Conservation (phyloP, 2,113 vertebrate genomes). For the Pongo pygmaeus region DNA sequence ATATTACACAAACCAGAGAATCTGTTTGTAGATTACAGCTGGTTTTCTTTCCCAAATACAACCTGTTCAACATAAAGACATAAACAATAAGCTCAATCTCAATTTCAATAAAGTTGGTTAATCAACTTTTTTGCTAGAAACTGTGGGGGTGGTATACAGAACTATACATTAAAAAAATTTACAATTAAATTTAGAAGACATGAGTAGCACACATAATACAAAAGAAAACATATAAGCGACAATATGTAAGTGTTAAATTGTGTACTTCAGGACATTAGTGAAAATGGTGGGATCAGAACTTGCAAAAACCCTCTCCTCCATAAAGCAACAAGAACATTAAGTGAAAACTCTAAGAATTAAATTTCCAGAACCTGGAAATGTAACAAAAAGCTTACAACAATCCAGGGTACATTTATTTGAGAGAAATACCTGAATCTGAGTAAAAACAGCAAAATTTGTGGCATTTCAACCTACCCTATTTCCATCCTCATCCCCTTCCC, state of each 20-base stretch:
- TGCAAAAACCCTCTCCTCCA: not conserved
- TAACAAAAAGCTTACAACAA: not conserved
- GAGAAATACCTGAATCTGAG: conserved; percentile 13
- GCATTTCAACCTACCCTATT: not conserved
- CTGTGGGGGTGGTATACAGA: not conserved
- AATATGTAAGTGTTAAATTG: not conserved
- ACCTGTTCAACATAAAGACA: conserved; percentile 19
- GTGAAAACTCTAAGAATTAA: not conserved
- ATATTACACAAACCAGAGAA: not conserved
- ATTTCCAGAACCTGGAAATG: not conserved
- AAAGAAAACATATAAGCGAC: not conserved
- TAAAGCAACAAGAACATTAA: conserved; percentile 27
- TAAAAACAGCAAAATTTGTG: not conserved
- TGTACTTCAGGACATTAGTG: not conserved
- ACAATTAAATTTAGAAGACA: not conserved
- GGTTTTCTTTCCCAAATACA: conserved; percentile 45
- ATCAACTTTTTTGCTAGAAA: not conserved
- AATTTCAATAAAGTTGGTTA: not conserved
- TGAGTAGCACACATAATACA: not conserved
- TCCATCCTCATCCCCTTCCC: not conserved
- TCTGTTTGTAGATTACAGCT: not conserved
- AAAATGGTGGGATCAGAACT: not conserved
- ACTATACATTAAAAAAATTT: not conserved
- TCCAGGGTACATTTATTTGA: not conserved
- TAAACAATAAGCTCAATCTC: not conserved